phyloP scores from a whole-genome alignment of 1,140 invertebrate species.

The Adelges cooleyi region DNA sequence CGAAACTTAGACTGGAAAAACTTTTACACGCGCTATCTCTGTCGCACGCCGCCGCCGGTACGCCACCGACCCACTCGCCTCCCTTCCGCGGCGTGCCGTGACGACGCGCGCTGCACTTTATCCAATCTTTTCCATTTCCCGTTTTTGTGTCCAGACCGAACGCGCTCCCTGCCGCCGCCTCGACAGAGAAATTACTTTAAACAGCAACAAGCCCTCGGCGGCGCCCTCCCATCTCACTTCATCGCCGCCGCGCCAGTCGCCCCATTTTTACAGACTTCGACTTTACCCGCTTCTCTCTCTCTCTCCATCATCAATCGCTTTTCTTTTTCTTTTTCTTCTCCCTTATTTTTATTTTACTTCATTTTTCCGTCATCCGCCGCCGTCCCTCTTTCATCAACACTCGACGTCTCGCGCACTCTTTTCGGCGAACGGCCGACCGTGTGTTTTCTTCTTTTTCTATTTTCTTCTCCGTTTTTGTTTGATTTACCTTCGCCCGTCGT shows the following conservation, averaged over 20 bases:
- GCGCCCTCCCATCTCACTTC: background rate
- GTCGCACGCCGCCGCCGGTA: slow-evolving; percentile 16
- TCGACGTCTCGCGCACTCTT: too few relatives aligned
- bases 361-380: background rate
- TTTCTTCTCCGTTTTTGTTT: too few relatives aligned
- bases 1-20: slow-evolving; percentile 28
- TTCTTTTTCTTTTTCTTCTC: background rate
- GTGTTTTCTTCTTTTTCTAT: too few relatives aligned
- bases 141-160: slow-evolving; percentile 27
- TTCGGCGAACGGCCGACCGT: too few relatives aligned
- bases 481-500: too few relatives aligned
- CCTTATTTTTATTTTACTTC: background rate
- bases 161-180: background rate
- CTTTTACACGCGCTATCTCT: slow-evolving; percentile 26
- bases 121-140: slow-evolving; percentile 28
- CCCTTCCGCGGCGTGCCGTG: too few relatives aligned
- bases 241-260: background rate
- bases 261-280: background rate
- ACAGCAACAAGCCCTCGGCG: background rate
- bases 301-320: background rate
- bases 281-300: background rate
- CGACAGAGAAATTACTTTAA: slow-evolving; percentile 20
- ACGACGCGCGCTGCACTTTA: slow-evolving; percentile 21
- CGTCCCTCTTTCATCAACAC: too few relatives aligned
- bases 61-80: background rate